Evolutionary conservation across 2,797 vertebrate genomes (phyloP).

Genomic region (Australoheros facetus): DNA sequence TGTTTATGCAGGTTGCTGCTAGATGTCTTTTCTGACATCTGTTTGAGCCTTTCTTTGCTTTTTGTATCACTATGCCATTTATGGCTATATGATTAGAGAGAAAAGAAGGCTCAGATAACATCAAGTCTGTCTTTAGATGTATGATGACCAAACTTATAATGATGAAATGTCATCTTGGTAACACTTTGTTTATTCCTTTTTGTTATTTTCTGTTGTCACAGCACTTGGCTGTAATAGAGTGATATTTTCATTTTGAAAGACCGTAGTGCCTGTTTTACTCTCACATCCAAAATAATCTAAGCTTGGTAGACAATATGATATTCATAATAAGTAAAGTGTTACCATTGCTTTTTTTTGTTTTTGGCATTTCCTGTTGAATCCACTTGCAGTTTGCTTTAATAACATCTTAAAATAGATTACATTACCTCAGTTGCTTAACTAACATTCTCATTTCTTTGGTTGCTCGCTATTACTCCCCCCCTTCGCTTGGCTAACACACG

Average conservation of each 20-base stretch:
- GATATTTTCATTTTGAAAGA: not conserved
- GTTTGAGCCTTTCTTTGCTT: slow-evolving; percentile 51
- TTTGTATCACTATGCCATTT: slow-evolving; percentile 23
- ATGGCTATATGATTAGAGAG: slow-evolving; percentile 24
- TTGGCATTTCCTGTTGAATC: slow-evolving; percentile 55
- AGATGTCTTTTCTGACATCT: slow-evolving; percentile 39
- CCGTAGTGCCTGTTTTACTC: not conserved
- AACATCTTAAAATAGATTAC: slow-evolving; percentile 64
- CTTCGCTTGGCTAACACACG: slow-evolving; percentile 82
- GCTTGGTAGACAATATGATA: not conserved
- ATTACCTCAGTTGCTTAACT: slow-evolving; percentile 86
- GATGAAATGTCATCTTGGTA: slow-evolving; percentile 42
- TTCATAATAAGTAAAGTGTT: slow-evolving; percentile 66
- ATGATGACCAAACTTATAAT: slow-evolving; percentile 34
- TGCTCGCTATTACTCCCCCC: slow-evolving; percentile 47
- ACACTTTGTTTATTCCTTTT: slow-evolving; percentile 69
- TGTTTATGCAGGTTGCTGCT: slow-evolving; percentile 26
- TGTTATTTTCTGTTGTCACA: not conserved
- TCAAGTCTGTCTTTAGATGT: slow-evolving; percentile 22
- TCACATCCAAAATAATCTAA: not conserved
- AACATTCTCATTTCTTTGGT: slow-evolving; percentile 86
- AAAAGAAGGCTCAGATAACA: slow-evolving; percentile 54
- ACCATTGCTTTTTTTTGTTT: slow-evolving; percentile 34
- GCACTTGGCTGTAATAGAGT: not conserved
- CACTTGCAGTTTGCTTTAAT: slow-evolving; percentile 63